A percentile compares a stretch with the other conserved stretches of the same genome.
phyloP scores from a whole-genome alignment of 2,797 vertebrate genomes.

The Helostoma temminkii region DNA sequence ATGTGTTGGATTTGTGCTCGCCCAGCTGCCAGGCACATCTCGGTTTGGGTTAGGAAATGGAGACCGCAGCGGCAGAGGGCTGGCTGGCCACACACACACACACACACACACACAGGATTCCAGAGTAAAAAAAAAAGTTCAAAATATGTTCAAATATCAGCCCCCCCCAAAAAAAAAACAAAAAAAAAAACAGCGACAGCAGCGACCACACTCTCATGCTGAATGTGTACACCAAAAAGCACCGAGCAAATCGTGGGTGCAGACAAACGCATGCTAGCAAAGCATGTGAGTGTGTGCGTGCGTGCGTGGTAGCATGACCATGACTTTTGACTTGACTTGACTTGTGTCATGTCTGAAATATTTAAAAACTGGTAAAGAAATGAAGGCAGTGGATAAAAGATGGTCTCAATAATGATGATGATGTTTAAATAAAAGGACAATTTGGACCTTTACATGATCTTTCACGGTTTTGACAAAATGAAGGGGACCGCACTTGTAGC shows the following conservation, averaged over 20 bases:
- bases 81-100: slow-evolving; percentile 18
- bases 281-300: slow-evolving; percentile 27
- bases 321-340: too few relatives aligned
- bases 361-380: slow-evolving; percentile 14
- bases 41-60: slow-evolving; percentile 66
- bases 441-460: neutral
- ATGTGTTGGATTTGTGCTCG: slow-evolving; percentile 42
- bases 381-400: slow-evolving; percentile 32
- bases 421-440: slow-evolving; percentile 7
- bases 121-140: slow-evolving; percentile 27
- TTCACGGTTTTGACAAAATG: slow-evolving; percentile 21
- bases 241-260: too few relatives aligned
- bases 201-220: slow-evolving; percentile 27
- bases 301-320: slow-evolving; percentile 2
- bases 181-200: slow-evolving; percentile 20
- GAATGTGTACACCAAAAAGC: too few relatives aligned
- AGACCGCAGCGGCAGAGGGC: slow-evolving; percentile 56
- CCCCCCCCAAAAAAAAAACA: neutral
- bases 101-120: slow-evolving; percentile 22
- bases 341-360: neutral
- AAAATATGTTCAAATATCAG: slow-evolving; percentile 52
- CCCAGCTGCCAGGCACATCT: slow-evolving; percentile 65
- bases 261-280: slow-evolving; percentile 25
- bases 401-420: slow-evolving; percentile 9
- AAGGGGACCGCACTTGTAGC: slow-evolving; percentile 6